These are phyloP conservation scores for Hyperoplus lanceolatus DNA, from an alignment of 2,797 vertebrate species.

Conservation along the genomic window DNA sequence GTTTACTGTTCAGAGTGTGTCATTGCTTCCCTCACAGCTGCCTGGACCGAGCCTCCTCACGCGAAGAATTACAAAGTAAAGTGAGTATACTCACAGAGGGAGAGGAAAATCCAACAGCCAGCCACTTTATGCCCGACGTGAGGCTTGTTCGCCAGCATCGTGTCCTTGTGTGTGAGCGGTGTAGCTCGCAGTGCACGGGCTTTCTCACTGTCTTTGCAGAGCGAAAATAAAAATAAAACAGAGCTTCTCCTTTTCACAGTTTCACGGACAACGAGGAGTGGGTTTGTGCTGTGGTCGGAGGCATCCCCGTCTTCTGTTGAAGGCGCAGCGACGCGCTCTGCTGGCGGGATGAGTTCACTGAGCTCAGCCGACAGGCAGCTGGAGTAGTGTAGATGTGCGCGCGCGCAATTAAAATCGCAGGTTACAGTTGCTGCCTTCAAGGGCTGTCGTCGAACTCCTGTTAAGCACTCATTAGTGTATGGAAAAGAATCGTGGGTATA, in stretches of 20 bases:
- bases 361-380: constrained; percentile 33
- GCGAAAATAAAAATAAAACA: constrained; percentile 27
- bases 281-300: constrained; percentile 58
- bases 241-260: constrained; percentile 64
- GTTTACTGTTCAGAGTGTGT: constrained; percentile 21
- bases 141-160: constrained; percentile 74
- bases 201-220: constrained; percentile 51
- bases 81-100: constrained; percentile 81
- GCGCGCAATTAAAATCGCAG: constrained; percentile 1
- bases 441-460: constrained; percentile 22
- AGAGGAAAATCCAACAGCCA: constrained; percentile 73
- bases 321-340: constrained; percentile 82
- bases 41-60: constrained; percentile 20
- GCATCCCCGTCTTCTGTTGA: constrained; percentile 41
- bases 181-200: constrained; percentile 64
- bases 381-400: neutral
- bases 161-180: constrained; percentile 47
- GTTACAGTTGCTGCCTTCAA: constrained; percentile 40
- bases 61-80: constrained; percentile 55
- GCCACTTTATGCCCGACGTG: constrained; percentile 68
- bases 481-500: too few species aligned
- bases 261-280: constrained; percentile 67
- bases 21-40: constrained; percentile 18
- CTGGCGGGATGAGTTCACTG: constrained; percentile 65
- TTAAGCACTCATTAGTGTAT: neutral